A percentile compares a stretch with the other conserved stretches of the same genome.
Evolutionary conservation across 2,797 vertebrate species (phyloP).

Genomic region (Halcyon badia): DNA sequence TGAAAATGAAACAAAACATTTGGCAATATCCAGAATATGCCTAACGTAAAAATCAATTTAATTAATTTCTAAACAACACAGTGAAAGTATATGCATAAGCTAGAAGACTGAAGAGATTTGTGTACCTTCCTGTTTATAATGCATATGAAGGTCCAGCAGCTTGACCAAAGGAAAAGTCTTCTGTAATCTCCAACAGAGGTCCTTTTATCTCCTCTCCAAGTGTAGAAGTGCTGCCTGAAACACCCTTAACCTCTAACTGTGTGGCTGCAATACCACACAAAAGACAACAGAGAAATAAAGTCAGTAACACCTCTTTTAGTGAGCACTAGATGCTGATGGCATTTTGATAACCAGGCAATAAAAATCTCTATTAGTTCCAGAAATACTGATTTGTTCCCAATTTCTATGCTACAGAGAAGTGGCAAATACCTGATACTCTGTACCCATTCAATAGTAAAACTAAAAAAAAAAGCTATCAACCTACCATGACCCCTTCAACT

Average conservation of each 20-base stretch:
- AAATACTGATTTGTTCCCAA: not conserved
- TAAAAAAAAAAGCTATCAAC: not conserved
- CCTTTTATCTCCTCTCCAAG: not conserved
- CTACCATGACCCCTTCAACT: not conserved
- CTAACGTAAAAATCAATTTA: not conserved
- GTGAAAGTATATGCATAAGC: not conserved
- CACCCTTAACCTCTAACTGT: not conserved
- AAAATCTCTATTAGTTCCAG: not conserved
- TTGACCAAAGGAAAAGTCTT: not conserved
- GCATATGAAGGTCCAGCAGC: not conserved
- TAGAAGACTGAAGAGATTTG: not conserved
- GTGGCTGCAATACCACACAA: not conserved
- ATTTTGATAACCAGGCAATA: not conserved
- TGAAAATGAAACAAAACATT: slow-evolving; percentile 29
- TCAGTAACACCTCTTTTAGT: not conserved
- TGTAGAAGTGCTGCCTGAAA: not conserved
- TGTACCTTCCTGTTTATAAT: not conserved
- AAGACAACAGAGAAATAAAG: not conserved
- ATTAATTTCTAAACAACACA: not conserved
- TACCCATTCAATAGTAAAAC: not conserved
- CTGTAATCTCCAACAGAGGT: not conserved
- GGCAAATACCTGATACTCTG: not conserved
- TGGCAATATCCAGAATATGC: not conserved
- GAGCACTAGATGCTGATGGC: not conserved
- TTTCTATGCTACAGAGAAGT: not conserved